A percentile compares a stretch with the other conserved stretches of the same genome.
Conservation (phyloP, 2,797 vertebrate genomes). For the Spondyliosoma cantharus region DNA sequence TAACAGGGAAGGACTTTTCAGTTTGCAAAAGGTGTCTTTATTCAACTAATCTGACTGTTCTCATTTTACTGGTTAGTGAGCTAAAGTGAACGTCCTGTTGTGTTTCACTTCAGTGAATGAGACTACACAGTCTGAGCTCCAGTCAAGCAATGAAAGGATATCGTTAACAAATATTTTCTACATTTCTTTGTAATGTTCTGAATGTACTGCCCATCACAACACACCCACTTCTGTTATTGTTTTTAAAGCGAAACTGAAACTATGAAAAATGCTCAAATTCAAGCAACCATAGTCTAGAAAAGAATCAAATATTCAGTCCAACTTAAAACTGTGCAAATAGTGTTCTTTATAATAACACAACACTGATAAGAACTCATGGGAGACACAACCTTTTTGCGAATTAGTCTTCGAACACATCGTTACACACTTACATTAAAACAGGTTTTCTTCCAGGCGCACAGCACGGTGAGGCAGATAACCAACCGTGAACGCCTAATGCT, state of each 20-base stretch:
- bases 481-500: slow-evolving; percentile 27
- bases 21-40: too few species aligned
- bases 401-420: slow-evolving; percentile 1
- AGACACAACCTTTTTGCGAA: background rate
- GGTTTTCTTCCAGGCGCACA: slow-evolving; percentile 21
- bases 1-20: too few species aligned
- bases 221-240: too few species aligned
- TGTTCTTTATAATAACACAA: background rate
- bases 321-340: background rate
- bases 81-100: too few species aligned
- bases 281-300: background rate
- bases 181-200: too few species aligned
- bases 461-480: slow-evolving; percentile 13
- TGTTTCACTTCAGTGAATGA: too few species aligned
- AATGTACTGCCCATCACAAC: too few species aligned
- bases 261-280: background rate
- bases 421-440: slow-evolving; percentile 21
- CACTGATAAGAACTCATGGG: background rate
- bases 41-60: too few species aligned
- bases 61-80: too few species aligned
- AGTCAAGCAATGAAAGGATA: too few species aligned
- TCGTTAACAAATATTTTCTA: too few species aligned
- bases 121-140: too few species aligned
- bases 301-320: background rate
- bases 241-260: background rate